Percentiles rank a stretch among this genome's conserved stretches.
Conservation (phyloP, 2,888 invertebrate species). For the Andrena bicolor region DNA sequence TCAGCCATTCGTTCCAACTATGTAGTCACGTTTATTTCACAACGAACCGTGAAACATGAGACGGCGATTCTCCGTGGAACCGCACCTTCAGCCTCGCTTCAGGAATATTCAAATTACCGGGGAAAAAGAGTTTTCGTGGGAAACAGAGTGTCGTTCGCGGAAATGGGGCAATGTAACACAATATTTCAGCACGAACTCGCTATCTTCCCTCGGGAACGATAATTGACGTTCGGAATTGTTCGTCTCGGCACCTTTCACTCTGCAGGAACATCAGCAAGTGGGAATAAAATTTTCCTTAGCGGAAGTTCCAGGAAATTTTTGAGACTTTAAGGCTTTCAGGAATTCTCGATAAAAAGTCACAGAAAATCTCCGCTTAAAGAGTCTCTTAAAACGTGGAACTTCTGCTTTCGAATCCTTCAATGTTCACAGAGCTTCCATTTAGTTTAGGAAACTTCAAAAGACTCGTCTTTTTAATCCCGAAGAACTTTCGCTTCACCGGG, state of each 20-base stretch:
- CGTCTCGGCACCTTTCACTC: too few relatives aligned
- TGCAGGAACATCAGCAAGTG: too few relatives aligned
- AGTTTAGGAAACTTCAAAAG: too few relatives aligned
- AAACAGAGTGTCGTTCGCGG: too few relatives aligned
- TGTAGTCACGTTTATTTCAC: conserved; percentile 9
- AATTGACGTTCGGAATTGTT: too few relatives aligned
- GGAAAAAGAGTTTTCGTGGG: neutral
- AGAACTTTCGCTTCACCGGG: too few relatives aligned
- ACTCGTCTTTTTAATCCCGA: too few relatives aligned
- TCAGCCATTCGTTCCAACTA: conserved; percentile 15
- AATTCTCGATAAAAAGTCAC: neutral
- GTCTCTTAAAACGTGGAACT: neutral
- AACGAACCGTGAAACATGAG: neutral
- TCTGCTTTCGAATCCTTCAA: neutral
- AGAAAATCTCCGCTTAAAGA: neutral
- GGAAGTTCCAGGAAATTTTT: neutral
- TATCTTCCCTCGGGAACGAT: too few relatives aligned
- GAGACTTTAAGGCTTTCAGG: neutral
- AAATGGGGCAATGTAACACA: too few relatives aligned
- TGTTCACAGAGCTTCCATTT: too few relatives aligned
- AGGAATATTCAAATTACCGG: neutral
- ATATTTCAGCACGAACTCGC: too few relatives aligned
- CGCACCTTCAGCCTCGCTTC: neutral
- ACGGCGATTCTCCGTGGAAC: neutral
- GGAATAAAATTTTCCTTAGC: too few relatives aligned